phyloP scores from a whole-genome alignment of 2,113 vertebrate genomes.

The Daboia siamensis region DNA sequence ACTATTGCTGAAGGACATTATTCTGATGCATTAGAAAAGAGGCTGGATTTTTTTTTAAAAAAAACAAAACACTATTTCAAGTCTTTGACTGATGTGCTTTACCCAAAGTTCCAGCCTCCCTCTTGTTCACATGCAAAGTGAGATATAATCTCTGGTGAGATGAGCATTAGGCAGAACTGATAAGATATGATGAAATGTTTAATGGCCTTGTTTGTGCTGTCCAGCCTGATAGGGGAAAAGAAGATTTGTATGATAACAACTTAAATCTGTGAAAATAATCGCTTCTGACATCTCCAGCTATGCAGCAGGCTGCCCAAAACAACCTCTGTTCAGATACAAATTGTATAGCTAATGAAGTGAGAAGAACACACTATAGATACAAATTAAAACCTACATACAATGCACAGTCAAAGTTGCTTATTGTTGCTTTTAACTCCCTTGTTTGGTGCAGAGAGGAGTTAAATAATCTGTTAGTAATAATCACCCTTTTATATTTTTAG shows the following conservation, averaged over 20 bases:
- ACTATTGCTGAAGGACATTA: conserved; percentile 1
- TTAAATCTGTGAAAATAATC: conserved; percentile 71
- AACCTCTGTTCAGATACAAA: conserved; percentile 60
- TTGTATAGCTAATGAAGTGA: conserved; percentile 66
- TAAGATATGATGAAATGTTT: conserved; percentile 63
- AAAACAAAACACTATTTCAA: conserved; percentile 12
- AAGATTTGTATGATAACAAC: conserved; percentile 67
- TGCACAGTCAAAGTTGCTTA: conserved; percentile 37
- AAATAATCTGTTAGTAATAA: conserved; percentile 58
- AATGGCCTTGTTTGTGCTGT: conserved; percentile 55
- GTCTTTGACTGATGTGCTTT: conserved; percentile 31
- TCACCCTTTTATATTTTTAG: conserved; percentile 59
- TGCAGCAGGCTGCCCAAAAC: conserved; percentile 63
- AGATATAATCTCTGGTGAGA: conserved; percentile 53
- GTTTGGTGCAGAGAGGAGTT: conserved; percentile 40
- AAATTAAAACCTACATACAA: conserved; percentile 68
- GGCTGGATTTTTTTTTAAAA: neutral
- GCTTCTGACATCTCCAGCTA: conserved; percentile 66
- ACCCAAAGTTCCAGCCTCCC: conserved; percentile 33
- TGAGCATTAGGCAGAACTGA: conserved; percentile 49
- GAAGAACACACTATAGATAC: conserved; percentile 64
- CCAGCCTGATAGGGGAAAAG: conserved; percentile 54
- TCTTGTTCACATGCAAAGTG: conserved; percentile 53
- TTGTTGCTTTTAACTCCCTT: conserved; percentile 45
- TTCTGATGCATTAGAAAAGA: conserved; percentile 7